Evolutionary conservation across 2,888 invertebrate species (phyloP).

Genomic region (Corythucha ciliata): DNA sequence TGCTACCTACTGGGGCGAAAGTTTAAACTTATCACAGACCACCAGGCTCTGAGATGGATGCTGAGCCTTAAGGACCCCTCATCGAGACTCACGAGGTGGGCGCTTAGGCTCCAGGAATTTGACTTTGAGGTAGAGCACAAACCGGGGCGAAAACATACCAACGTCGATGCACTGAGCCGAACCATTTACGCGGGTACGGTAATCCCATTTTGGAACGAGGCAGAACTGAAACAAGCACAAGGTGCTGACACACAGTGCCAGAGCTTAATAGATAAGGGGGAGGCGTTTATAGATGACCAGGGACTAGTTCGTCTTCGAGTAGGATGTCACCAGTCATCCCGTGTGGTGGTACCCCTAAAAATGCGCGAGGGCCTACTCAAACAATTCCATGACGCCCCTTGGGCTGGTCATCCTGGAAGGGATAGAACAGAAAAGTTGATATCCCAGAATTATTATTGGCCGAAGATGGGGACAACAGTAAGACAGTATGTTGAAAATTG

Average conservation of each 20-base stretch:
- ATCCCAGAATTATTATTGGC: conserved; percentile 36
- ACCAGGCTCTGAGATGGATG: conserved; percentile 40
- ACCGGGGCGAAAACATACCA: conserved; percentile 10
- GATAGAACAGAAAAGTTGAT: conserved; percentile 34
- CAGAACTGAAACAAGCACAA: neutral
- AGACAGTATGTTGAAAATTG: conserved; percentile 37
- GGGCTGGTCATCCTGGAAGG: conserved; percentile 36
- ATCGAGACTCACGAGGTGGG: conserved; percentile 39
- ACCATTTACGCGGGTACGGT: neutral
- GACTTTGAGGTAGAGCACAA: neutral
- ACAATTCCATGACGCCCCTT: conserved; percentile 30
- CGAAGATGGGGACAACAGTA: conserved; percentile 38
- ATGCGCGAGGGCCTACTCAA: conserved; percentile 1
- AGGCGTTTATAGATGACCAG: no score
- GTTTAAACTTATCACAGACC: conserved; percentile 41
- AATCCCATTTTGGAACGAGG: no score
- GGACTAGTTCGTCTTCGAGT: no score
- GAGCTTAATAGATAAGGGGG: neutral
- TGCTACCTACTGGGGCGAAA: conserved; percentile 39
- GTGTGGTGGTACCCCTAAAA: conserved; percentile 1
- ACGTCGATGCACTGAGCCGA: conserved; percentile 27
- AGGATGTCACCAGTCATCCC: no score
- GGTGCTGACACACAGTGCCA: neutral
- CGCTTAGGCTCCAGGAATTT: conserved; percentile 37
- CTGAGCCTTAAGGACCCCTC: conserved; percentile 40